Evolutionary conservation across 1,140 invertebrate species (phyloP).

Genomic region (Tetraneura akinire): DNA sequence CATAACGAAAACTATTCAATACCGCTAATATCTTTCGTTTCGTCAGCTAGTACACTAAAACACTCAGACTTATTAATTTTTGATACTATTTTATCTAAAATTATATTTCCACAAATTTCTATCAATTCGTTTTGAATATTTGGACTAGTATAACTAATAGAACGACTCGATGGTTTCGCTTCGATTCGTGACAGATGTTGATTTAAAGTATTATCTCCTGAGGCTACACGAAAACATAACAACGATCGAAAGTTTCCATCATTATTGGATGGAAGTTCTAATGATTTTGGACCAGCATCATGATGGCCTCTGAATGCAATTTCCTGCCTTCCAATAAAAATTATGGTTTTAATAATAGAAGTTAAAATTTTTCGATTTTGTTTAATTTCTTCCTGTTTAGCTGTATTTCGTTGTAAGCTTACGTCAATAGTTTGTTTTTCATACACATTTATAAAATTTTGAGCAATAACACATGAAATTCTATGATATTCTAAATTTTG

Average conservation of each 20-base stretch:
- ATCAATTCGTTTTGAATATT: constrained; percentile 17
- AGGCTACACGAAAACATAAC: constrained; percentile 8
- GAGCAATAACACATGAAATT: not conserved
- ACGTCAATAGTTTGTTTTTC: constrained; percentile 24
- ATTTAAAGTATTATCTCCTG: not conserved
- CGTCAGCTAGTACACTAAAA: constrained; percentile 10
- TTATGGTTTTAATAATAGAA: constrained; percentile 1
- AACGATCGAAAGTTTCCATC: not conserved
- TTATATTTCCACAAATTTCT: constrained; percentile 1
- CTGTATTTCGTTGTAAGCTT: not conserved
- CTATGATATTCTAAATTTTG: constrained; percentile 19
- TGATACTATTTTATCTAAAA: not conserved
- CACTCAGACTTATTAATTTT: not conserved
- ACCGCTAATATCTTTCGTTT: constrained; percentile 17
- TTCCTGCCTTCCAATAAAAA: constrained; percentile 19
- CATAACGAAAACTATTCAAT: constrained; percentile 17
- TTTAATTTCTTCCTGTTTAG: not conserved
- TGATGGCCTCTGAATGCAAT: constrained; percentile 7
- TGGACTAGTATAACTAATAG: constrained; percentile 10
- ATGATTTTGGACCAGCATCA: constrained; percentile 18
- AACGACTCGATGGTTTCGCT: not conserved
- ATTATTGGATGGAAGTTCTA: not conserved
- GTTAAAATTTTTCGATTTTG: not conserved
- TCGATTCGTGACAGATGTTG: not conserved
- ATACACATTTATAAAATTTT: constrained; percentile 10